Evolutionary conservation across 2,113 vertebrate genomes (phyloP).

Genomic region (Actenoides hombroni): DNA sequence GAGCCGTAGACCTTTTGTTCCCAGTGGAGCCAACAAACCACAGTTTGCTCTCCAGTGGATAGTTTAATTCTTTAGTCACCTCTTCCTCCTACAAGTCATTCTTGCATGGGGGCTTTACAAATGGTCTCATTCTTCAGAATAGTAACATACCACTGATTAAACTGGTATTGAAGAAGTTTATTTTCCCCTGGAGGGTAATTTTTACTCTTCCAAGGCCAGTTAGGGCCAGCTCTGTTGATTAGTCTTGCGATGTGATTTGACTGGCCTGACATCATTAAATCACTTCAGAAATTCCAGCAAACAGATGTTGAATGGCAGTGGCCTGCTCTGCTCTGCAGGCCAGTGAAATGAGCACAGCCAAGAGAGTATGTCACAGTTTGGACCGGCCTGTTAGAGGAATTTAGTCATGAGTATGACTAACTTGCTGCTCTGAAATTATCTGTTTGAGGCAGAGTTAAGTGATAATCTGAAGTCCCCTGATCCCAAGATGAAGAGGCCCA

Average conservation of each 20-base stretch:
- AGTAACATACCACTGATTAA: constrained; percentile 25
- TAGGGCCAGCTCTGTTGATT: constrained; percentile 3
- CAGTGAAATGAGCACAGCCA: neutral
- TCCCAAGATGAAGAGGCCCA: neutral
- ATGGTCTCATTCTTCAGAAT: constrained; percentile 23
- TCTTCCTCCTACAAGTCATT: constrained; percentile 40
- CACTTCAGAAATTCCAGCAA: neutral
- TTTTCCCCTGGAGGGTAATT: constrained; percentile 30
- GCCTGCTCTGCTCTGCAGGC: neutral
- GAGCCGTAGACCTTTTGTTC: constrained; percentile 41
- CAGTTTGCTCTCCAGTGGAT: constrained; percentile 38
- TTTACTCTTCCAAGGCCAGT: constrained; percentile 8
- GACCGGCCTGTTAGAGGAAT: neutral
- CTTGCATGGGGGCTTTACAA: constrained; percentile 13
- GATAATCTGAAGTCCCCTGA: neutral
- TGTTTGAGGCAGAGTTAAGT: neutral
- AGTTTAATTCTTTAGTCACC: constrained; percentile 61
- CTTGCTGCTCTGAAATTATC: neutral
- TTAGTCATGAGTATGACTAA: constrained; percentile 18
- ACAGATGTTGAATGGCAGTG: neutral
- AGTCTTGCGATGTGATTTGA: constrained; percentile 8
- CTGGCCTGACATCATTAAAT: neutral
- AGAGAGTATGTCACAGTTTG: neutral
- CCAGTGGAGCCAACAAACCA: constrained; percentile 47
- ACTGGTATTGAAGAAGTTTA: constrained; percentile 15